Evolutionary conservation across 2,888 invertebrate species (phyloP), one percentile per base, ranked within the genome.

Genomic region (Drepana falcataria): DNA sequence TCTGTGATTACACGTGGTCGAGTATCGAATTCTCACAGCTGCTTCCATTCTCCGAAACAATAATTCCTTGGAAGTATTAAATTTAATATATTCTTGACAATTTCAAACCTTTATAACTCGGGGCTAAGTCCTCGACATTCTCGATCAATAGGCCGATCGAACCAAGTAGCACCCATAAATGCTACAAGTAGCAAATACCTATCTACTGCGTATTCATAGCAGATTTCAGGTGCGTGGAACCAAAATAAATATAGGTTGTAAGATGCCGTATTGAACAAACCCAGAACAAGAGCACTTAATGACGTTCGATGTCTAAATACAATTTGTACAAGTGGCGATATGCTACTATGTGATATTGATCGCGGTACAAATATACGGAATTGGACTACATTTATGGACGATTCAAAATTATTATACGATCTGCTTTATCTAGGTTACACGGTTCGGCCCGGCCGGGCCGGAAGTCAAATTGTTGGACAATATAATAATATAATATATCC

Each of bases 281-380:
- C 2, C 33, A 53, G 21, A 53, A 74, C 81, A 75, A 81, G 79
- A 71, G 64, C 68, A 56, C 60, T 66, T 81, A 80, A 80, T 77
- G 75, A 77, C 75, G 73, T 75, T 74, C 69, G 66, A 56, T 69
- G 64, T 69, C 65, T 64, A 56, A 60, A 54, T 54, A 33, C 35
- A 58, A 64, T 74, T 77, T 73, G 58, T 48, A 61, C 79, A 77
- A 66, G 68, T 79, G 79, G 2, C 7, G 47, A 37, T 33, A 1
- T 9, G 4, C 47, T 40, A 33, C 21, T 35, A 35, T 48, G 48
- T n/a, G 48, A 44, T 48, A 53, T 49, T 49, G 49, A 49, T 37
- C 49, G 40, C 49, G n/a, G 49, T 35, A n/a, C 37, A 49, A 49
- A 49, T 49, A 35, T n/a, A 48, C 33, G 33, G 4, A 34, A 33